These are phyloP conservation scores for Malacosoma neustria DNA, from an alignment of 2,888 invertebrate genomes.

Conservation along the genomic window DNA sequence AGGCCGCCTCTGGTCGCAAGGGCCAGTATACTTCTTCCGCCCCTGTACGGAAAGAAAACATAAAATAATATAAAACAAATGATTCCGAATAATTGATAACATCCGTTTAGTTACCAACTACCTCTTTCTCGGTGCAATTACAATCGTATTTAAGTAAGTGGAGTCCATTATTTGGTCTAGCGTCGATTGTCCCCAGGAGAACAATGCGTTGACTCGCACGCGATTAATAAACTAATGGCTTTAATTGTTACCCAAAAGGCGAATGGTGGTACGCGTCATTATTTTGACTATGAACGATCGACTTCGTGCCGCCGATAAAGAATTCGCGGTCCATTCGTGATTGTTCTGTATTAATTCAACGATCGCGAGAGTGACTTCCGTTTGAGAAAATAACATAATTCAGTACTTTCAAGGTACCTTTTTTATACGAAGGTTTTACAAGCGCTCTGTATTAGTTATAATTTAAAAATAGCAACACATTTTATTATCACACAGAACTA, in stretches of 20 bases:
- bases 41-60: too few species aligned
- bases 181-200: conserved; percentile 55
- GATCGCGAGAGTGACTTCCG: conserved; percentile 45
- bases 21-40: too few species aligned
- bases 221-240: conserved; percentile 67
- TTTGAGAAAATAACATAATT: background rate
- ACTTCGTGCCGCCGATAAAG: conserved; percentile 62
- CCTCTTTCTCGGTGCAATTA: too few species aligned
- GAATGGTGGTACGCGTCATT: conserved; percentile 39
- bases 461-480: too few species aligned
- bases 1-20: too few species aligned
- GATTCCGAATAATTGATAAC: too few species aligned
- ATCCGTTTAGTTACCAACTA: too few species aligned
- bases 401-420: too few species aligned
- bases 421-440: too few species aligned
- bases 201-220: conserved; percentile 51
- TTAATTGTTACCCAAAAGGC: conserved; percentile 48
- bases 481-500: too few species aligned
- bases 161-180: conserved; percentile 68
- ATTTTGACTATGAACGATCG: conserved; percentile 67
- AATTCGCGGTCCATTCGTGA: conserved; percentile 30
- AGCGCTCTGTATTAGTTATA: too few species aligned
- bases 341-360: conserved; percentile 45
- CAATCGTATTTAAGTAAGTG: conserved; percentile 42
- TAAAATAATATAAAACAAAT: too few species aligned